A percentile compares a stretch with the other conserved stretches of the same genome.
These are phyloP conservation scores for Platypus cylindrus DNA, from an alignment of 2,888 invertebrate species.

Conservation along the genomic window DNA sequence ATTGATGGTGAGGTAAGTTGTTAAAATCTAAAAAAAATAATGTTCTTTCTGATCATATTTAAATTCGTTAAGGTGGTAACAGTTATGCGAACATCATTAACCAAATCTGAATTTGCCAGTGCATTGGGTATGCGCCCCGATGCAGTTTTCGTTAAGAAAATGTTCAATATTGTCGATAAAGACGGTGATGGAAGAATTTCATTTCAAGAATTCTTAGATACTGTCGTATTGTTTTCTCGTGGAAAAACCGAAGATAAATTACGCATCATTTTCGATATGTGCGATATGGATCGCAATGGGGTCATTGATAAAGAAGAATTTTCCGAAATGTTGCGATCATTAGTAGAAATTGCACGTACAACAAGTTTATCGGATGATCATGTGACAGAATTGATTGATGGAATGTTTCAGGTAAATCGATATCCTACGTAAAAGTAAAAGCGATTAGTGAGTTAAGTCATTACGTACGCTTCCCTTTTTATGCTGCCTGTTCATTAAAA, in stretches of 20 bases:
- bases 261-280: constrained; percentile 94
- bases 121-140: constrained; percentile 92
- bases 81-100: constrained; percentile 85
- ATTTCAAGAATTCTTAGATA: constrained; percentile 91
- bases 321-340: constrained; percentile 82
- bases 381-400: constrained; percentile 84
- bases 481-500: no score
- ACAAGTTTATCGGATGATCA: constrained; percentile 82
- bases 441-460: background rate
- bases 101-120: constrained; percentile 86
- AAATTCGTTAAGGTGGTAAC: constrained; percentile 54
- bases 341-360: constrained; percentile 87
- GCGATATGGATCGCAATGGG: constrained; percentile 87
- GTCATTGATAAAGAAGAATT: constrained; percentile 89
- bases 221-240: constrained; percentile 81
- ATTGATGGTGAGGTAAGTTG: constrained; percentile 42
- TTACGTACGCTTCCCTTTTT: no score
- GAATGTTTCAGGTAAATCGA: constrained; percentile 70
- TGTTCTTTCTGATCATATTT: constrained; percentile 1
- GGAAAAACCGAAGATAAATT: constrained; percentile 89
- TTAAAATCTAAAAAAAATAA: background rate
- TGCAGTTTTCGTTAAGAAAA: constrained; percentile 89
- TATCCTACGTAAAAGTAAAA: background rate
- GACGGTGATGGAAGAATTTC: constrained; percentile 87
- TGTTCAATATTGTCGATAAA: constrained; percentile 96